A percentile compares a stretch with the other conserved stretches of the same genome.
Conservation (phyloP, 1,140 invertebrate genomes). For the Hesperophylax magnus region DNA sequence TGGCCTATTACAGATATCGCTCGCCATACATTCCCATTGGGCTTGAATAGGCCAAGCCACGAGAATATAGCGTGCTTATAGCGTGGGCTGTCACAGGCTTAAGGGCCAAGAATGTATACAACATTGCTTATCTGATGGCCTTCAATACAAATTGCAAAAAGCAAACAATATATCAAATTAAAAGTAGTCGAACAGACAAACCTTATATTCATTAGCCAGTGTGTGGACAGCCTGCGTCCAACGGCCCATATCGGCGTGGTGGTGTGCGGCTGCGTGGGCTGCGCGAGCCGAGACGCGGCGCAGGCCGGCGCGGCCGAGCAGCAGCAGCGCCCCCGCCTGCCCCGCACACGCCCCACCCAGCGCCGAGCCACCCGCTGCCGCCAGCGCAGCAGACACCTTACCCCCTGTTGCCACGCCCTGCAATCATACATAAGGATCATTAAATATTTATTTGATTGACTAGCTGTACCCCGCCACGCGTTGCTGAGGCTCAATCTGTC, state of each 20-base stretch:
- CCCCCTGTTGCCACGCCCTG: conserved; percentile 83
- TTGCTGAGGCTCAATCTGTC: too few relatives aligned
- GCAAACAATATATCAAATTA: too few relatives aligned
- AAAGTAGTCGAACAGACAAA: neutral
- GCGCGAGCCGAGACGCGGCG: conserved; percentile 86
- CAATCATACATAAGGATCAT: neutral
- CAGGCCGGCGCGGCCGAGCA: conserved; percentile 87
- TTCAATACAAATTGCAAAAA: too few relatives aligned
- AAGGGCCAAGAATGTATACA: too few relatives aligned
- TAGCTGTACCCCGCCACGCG: too few relatives aligned
- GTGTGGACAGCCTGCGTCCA: conserved; percentile 72
- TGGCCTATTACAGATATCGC: too few relatives aligned
- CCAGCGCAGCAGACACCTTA: conserved; percentile 75
- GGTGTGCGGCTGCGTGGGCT: conserved; percentile 85
- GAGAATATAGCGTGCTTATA: too few relatives aligned
- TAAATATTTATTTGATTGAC: too few relatives aligned
- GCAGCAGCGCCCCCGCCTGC: conserved; percentile 85
- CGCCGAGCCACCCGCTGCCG: conserved; percentile 67
- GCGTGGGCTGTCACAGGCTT: too few relatives aligned
- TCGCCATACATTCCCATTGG: too few relatives aligned
- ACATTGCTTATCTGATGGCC: too few relatives aligned
- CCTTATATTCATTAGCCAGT: conserved; percentile 49
- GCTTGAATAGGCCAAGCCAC: too few relatives aligned
- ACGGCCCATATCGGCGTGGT: conserved; percentile 78
- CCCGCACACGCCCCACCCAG: conserved; percentile 87